Evolutionary conservation across 1,140 invertebrate genomes (phyloP).

Genomic region (Mamestra configurata): DNA sequence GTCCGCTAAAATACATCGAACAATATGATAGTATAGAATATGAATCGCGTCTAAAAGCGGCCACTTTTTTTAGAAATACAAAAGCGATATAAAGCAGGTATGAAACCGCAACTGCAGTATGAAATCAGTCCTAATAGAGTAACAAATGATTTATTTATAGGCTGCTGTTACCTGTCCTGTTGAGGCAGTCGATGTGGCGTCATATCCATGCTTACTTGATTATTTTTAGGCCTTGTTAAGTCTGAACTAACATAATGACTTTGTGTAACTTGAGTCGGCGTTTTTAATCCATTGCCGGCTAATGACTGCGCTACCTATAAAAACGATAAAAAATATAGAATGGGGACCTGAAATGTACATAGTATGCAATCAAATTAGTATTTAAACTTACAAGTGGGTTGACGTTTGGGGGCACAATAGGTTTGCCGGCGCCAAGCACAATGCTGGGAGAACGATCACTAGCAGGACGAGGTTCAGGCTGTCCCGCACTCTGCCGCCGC

Average conservation of each 20-base stretch:
- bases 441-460: constrained; percentile 82
- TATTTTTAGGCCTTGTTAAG: constrained; percentile 69
- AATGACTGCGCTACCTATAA: constrained; percentile 76
- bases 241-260: constrained; percentile 78
- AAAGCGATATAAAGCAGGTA: too few species aligned
- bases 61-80: too few species aligned
- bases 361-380: background rate
- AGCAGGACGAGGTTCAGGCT: constrained; percentile 70
- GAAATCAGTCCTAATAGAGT: too few species aligned
- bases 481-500: constrained; percentile 90
- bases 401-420: constrained; percentile 78
- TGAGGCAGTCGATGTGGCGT: constrained; percentile 66
- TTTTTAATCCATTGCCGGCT: constrained; percentile 54
- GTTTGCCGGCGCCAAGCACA: constrained; percentile 80
- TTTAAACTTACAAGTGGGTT: constrained; percentile 81
- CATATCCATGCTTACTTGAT: constrained; percentile 73
- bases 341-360: background rate
- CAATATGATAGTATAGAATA: background rate
- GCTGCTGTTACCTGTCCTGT: constrained; percentile 69
- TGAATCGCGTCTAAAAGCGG: background rate
- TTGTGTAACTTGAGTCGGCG: constrained; percentile 64
- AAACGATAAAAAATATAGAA: background rate
- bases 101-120: too few species aligned
- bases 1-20: constrained; percentile 54
- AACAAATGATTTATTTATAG: too few species aligned